phyloP scores from a whole-genome alignment of 2,113 vertebrate genomes.

The Euleptes europaea region DNA sequence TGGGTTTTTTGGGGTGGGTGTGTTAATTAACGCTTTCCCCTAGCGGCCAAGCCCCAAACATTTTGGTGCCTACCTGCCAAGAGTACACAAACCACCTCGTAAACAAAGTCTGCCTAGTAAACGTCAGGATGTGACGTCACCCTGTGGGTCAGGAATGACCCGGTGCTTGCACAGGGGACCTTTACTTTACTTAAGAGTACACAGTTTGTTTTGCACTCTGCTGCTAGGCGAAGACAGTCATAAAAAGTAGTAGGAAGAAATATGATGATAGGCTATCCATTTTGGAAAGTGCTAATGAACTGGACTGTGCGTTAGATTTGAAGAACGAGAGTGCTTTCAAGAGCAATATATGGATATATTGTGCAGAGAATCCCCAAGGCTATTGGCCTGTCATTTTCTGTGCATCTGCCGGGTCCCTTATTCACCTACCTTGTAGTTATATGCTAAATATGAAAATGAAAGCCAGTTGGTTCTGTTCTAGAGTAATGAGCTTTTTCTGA shows the following conservation, averaged over 20 bases:
- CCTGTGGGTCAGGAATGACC: too few species aligned
- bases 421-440: not conserved
- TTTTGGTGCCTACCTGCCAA: not conserved
- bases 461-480: not conserved
- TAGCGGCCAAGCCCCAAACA: not conserved
- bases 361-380: not conserved
- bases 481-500: not conserved
- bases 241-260: not conserved
- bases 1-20: not conserved
- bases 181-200: too few species aligned
- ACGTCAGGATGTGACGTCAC: too few species aligned
- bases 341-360: not conserved
- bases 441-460: not conserved
- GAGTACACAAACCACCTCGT: too few species aligned
- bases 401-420: not conserved
- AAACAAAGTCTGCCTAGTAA: too few species aligned
- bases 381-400: not conserved
- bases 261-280: not conserved
- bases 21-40: too few species aligned
- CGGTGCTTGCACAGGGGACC: too few species aligned
- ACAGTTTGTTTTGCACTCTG: not conserved
- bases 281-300: not conserved
- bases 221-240: not conserved
- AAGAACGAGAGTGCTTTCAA: not conserved
- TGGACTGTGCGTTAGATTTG: not conserved